A percentile compares a stretch with the other conserved stretches of the same genome.
These are phyloP conservation scores for Sebastes steindachneri DNA, from an alignment of 2,797 vertebrate species.

Conservation along the genomic window DNA sequence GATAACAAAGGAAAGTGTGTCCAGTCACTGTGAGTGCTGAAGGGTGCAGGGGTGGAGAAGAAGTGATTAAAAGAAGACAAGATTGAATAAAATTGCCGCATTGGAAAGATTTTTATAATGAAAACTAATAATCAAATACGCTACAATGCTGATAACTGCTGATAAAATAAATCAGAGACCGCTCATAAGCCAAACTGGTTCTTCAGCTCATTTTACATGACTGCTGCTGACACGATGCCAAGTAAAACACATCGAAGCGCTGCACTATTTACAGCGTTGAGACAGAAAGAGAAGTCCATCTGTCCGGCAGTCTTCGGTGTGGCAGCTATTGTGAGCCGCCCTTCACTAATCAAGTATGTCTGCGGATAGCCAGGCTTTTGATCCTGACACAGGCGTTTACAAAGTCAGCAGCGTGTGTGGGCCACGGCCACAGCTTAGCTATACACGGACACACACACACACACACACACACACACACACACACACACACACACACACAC, in stretches of 20 bases:
- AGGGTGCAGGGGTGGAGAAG: conserved; percentile 1
- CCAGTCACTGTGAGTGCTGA: conserved; percentile 16
- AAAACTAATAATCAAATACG: conserved; percentile 10
- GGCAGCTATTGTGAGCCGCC: conserved; percentile 60
- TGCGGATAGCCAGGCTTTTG: conserved; percentile 72
- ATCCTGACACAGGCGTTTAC: conserved; percentile 72
- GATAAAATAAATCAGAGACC: conserved; percentile 16
- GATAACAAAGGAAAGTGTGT: conserved; percentile 54
- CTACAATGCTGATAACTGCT: neutral
- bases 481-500: conserved; percentile 35
- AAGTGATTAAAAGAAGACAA: conserved; percentile 33
- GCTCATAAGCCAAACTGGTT: neutral
- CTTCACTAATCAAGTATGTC: conserved; percentile 76
- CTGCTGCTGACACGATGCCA: conserved; percentile 8
- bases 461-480: conserved; percentile 7
- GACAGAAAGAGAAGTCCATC: conserved; percentile 56
- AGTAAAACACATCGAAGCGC: conserved; percentile 34
- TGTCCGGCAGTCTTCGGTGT: conserved; percentile 50
- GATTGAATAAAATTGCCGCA: conserved; percentile 18
- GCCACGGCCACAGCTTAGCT: conserved; percentile 57
- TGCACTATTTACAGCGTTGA: conserved; percentile 30
- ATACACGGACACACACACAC: conserved; percentile 34
- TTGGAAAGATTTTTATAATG: conserved; percentile 14
- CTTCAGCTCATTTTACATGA: conserved; percentile 1
- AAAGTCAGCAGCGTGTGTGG: conserved; percentile 81